Conservation (phyloP, 2,888 invertebrate genomes). For the Sisyra nigra region DNA sequence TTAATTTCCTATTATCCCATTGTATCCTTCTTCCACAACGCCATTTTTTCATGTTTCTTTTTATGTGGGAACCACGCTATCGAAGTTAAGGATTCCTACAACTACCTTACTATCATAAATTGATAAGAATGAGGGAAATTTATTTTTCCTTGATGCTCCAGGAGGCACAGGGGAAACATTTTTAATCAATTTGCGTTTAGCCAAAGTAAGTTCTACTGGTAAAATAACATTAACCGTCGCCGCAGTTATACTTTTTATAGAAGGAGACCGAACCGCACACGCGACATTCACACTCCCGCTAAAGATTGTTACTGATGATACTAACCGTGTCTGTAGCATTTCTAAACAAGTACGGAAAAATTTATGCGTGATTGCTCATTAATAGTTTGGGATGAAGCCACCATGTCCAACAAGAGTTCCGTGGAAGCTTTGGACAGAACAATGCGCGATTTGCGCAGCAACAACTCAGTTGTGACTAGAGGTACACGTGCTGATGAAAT, state of each 20-base stretch:
- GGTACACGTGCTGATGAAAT: constrained; percentile 9
- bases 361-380: constrained; percentile 11
- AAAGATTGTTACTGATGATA: constrained; percentile 10
- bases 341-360: constrained; percentile 17
- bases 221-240: constrained; percentile 21
- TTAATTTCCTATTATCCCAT: too few relatives aligned
- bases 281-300: constrained; percentile 20
- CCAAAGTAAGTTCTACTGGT: constrained; percentile 16
- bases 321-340: constrained; percentile 6
- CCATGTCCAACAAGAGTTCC: constrained; percentile 16
- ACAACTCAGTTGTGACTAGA: constrained; percentile 8
- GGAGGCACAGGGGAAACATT: constrained; percentile 17
- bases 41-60: too few relatives aligned
- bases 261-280: constrained; percentile 22
- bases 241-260: constrained; percentile 22
- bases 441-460: constrained; percentile 16
- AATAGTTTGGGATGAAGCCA: constrained; percentile 18
- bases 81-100: too few relatives aligned
- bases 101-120: constrained; percentile 3
- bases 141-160: constrained; percentile 20
- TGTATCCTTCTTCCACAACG: too few relatives aligned
- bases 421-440: constrained; percentile 17
- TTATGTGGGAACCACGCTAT: too few relatives aligned
- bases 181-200: constrained; percentile 17
- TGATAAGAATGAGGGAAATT: constrained; percentile 9